Base-by-base conservation (phyloP, 2,113 vertebrate genomes). In the Megaleporinus macrocephalus region DNA sequence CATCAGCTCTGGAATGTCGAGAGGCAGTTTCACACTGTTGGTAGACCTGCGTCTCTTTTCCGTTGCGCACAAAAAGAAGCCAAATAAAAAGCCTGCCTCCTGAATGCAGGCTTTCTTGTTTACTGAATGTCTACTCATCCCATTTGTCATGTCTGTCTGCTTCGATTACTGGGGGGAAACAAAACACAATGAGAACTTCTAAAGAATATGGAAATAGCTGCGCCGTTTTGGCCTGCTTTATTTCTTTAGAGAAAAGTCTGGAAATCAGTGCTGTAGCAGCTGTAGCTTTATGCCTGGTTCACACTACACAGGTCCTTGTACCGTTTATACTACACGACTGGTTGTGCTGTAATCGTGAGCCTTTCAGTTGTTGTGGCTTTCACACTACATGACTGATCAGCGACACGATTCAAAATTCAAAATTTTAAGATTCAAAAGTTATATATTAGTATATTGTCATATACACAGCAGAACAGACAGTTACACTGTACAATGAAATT, bases 1-100 rank as follows among this genome's bases (percentile, higher is more conserved):
- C 71, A 73, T 66, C 33, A 24, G 24, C 53, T 62, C 63, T 80
- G 55, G 78, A 73, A 81, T 75, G 70, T 66, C 47, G 71, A 68
- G 47, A 24, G 62, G 22, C 47, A 68, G 3, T n/a, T 44, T 63
- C 55, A 59, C 66, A 9, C 53, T 61, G 53, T 24, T 49, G 51
- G 29, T 5, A 27, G 55, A 74, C 36, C 49, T 24, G 29, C 73
- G n/a, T 33, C 16, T 27, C 29, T 1, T 20, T 9, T 47, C 22
- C 12, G 36, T 47, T 47, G 6, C 36, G 5, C 22, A 4, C 22
- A 61, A 61, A 44, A 3, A 41, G 20, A 44, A 44, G 5, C 13
- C 7, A 6, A 69, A 33, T 6, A 1, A 44, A 44, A 70, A 70
- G 57, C n/a, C 53, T 55, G 14, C 7, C 5, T 22, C n/a, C 14